Evolutionary conservation across 2,113 vertebrate genomes (phyloP), one percentile per base, ranked within the genome.

Genomic region (Pavo muticus): DNA sequence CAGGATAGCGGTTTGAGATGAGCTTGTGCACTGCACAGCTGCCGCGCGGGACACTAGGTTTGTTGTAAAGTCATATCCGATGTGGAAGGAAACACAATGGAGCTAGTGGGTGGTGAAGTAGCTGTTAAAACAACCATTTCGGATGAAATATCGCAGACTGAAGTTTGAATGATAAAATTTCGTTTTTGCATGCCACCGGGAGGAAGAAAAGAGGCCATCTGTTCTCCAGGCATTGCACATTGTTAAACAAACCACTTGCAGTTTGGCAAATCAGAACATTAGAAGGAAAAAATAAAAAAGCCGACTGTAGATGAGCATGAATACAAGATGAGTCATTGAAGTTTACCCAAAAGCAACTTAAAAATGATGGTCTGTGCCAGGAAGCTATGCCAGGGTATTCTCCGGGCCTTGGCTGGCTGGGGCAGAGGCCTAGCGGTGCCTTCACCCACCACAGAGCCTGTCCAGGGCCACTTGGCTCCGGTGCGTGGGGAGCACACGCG

Each of bases 321-420:
- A 95, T 96, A 91, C 87, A 61, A 79, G 92, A 95, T 90, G 87
- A 94, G n/a, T 84, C 85, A 95, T 69, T 90, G 83, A 95, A 72
- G 44, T 94, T 95, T 90, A 60, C 80, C 76, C 93, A 91, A 94
- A 96, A 94, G 87, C 93, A 81, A 88, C 69, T 81, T 93, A 91
- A 95, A 94, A 95, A 81, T 84, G 39, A 75, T 91, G 61, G 69
- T 42, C 61, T 57, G 87, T 78, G 60, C 91, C 91, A 97, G 61
- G 79, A 81, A 78, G 54, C 88, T 75, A 32, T 69, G 88, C 90
- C 85, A 95, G 91, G 70, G 76, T 81, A 72, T 87, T 95, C 85
- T 95, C 83, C 57, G 0, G 1, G 76, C 76, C 52, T 84, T 77
- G 93, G 87, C 87, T 88, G 0, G 1, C 74, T 1, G 65, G 21